Conservation (phyloP, 2,888 invertebrate species). For the Bruchidius siliquastri region DNA sequence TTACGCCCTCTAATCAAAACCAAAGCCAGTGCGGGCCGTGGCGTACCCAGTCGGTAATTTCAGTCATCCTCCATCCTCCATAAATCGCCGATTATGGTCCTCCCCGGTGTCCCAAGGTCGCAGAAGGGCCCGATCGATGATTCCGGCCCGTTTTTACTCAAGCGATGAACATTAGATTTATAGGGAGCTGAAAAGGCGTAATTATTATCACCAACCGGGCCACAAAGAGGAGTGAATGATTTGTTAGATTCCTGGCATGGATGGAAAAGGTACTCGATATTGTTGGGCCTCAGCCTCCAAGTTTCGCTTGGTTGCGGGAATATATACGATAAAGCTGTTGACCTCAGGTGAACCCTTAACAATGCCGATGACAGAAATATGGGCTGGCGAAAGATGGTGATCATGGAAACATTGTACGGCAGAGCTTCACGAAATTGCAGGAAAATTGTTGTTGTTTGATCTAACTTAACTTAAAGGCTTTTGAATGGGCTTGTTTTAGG, state of each 20-base stretch:
- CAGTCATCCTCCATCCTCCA: neutral
- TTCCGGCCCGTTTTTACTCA: neutral
- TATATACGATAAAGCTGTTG: neutral
- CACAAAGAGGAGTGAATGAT: neutral
- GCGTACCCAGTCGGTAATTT: neutral
- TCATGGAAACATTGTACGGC: too few relatives aligned
- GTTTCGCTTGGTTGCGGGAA: neutral
- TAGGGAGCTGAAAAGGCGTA: neutral
- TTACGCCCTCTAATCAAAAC: neutral
- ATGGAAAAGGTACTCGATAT: neutral
- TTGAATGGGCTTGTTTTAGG: too few relatives aligned
- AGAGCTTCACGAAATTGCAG: too few relatives aligned
- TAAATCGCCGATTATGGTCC: neutral
- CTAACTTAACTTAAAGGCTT: too few relatives aligned
- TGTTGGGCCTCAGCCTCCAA: neutral
- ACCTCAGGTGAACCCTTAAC: neutral
- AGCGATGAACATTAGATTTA: neutral
- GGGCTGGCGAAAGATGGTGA: too few relatives aligned
- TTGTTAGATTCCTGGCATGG: neutral
- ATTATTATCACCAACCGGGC: neutral
- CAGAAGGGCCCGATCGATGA: neutral
- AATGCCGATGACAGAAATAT: too few relatives aligned
- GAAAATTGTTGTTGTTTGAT: too few relatives aligned
- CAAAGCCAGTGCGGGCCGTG: neutral
- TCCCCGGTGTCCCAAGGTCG: neutral